phyloP scores from a whole-genome alignment of 2,797 vertebrate species.

The Vireo griseus region DNA sequence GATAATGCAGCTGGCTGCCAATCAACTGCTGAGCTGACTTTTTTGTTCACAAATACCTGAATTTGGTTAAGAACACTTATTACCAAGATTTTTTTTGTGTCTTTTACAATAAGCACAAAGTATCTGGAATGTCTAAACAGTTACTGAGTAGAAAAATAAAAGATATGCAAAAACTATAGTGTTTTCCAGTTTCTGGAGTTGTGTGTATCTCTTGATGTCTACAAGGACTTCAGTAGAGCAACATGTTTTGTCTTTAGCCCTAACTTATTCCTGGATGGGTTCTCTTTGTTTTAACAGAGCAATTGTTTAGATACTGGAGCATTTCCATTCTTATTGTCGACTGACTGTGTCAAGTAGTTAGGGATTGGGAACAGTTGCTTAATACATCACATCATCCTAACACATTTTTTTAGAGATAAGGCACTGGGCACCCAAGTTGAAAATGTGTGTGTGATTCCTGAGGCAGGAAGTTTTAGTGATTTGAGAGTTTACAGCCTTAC shows the following conservation, averaged over 20 bases:
- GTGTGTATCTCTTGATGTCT: conserved; percentile 18
- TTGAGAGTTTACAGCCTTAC: background rate
- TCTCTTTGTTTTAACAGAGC: background rate
- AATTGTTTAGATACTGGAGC: background rate
- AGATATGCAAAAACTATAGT: background rate
- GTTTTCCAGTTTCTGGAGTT: background rate
- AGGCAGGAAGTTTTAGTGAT: background rate
- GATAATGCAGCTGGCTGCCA: background rate
- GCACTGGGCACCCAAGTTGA: background rate
- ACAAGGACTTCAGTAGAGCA: background rate
- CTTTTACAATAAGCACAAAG: background rate
- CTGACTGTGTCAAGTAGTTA: background rate
- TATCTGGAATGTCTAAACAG: background rate
- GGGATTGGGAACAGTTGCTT: background rate
- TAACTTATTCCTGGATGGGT: background rate
- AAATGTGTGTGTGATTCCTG: background rate
- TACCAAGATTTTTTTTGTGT: background rate
- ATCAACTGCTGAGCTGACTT: background rate
- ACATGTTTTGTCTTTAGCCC: conserved; percentile 55
- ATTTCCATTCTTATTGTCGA: background rate
- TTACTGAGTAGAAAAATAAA: background rate
- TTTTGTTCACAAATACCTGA: background rate
- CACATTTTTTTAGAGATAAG: background rate
- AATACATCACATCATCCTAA: background rate
- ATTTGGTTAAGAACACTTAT: background rate